Evolutionary conservation across 2,113 vertebrate genomes (phyloP), one percentile per base, ranked within the genome.

Genomic region (Hippocampus zosterae): DNA sequence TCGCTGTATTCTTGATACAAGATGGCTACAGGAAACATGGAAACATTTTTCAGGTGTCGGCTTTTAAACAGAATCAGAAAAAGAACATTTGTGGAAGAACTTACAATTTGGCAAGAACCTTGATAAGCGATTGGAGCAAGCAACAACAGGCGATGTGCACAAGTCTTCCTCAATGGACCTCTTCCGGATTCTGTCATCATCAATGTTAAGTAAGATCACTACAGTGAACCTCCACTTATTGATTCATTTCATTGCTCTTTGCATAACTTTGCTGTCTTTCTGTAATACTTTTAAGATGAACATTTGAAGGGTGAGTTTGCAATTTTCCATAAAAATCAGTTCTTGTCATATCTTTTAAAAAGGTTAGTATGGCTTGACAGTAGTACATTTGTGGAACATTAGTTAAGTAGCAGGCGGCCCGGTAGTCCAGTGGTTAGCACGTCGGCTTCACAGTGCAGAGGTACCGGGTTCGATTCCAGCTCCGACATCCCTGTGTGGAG

Each of bases 1-100:
- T 95, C 94, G 25, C 94, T 96, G 90, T 96, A 95, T 48, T 96
- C 94, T 88, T 96, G 95, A 87, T 96, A 96, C 79, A 96, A 87
- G 80, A 96, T 92, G 0, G 93, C 95, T 96, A 84, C 33, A 73
- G 65, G 70, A 71, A 71, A 52, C 12, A 68, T 3, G 19, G 18
- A 65, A 48, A 48, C 15, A 13, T 6, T 10, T 8, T 57, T 46
- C 1, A 42, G 27, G 21, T n/a, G 3, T 63, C 1, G 4, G 9
- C 40, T 48, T 29, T 3, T 21, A n/a, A 44, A 10, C 8, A 46
- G 12, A 10, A 29, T 9, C 16, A 53, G 29, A 59, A 56, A 52
- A 23, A 1, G 1, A 27, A 67, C 0, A 18, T 7, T 8, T 56
- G 21, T 8, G 11, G 8, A 44, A 48, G 29, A 16, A 50, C 93